Percentiles rank a stretch among this genome's conserved stretches.
Conservation (phyloP, 1,140 invertebrate genomes). For the Rhopalosiphum maidis region DNA sequence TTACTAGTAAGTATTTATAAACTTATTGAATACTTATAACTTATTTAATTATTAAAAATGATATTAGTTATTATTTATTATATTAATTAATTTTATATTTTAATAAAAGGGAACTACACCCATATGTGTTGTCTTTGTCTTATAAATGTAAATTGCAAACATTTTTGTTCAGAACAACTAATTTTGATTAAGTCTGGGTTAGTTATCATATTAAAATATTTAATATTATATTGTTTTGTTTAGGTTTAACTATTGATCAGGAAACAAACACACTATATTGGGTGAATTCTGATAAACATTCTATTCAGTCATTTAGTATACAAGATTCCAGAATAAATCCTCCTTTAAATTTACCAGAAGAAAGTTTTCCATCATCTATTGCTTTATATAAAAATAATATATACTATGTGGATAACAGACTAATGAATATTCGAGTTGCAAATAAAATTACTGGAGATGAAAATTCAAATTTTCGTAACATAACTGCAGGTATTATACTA, state of each 20-base stretch:
- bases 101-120: too few species aligned
- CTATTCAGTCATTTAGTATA: conserved; percentile 74
- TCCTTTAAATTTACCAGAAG: conserved; percentile 62
- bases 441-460: conserved; percentile 65
- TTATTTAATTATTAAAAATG: too few species aligned
- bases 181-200: not conserved
- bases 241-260: conserved; percentile 71
- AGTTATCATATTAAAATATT: not conserved
- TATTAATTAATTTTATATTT: not conserved
- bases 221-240: conserved; percentile 38
- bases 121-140: not conserved
- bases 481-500: conserved; percentile 28
- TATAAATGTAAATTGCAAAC: not conserved
- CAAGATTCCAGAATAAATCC: conserved; percentile 63
- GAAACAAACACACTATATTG: conserved; percentile 73
- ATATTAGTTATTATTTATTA: not conserved
- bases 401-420: conserved; percentile 70
- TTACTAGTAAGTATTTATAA: conserved; percentile 44
- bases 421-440: conserved; percentile 68
- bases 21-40: not conserved
- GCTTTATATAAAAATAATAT: conserved; percentile 68
- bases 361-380: conserved; percentile 65
- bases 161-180: not conserved
- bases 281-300: conserved; percentile 68
- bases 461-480: conserved; percentile 64